A percentile compares a stretch with the other conserved stretches of the same genome.
Conservation (phyloP, 2,888 invertebrate genomes). For the Andrena haemorrhoa region DNA sequence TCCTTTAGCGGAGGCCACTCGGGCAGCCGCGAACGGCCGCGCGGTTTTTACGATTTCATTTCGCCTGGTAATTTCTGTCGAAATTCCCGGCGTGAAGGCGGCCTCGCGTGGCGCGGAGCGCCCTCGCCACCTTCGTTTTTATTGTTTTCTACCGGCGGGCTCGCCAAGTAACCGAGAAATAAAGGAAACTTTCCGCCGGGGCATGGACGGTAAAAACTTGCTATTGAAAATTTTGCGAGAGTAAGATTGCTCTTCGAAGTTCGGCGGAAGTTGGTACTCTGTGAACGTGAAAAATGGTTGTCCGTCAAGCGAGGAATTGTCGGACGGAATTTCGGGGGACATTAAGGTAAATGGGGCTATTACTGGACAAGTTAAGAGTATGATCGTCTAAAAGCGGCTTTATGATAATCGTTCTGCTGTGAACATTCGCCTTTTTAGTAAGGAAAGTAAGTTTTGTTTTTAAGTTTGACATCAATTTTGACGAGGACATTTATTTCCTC, state of each 20-base stretch:
- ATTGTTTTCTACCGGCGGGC: not conserved
- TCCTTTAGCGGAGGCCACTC: not conserved
- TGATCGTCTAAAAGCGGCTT: no score
- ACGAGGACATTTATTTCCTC: no score
- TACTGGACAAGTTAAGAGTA: no score
- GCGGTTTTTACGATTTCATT: slow-evolving; percentile 26
- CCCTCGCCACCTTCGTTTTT: not conserved
- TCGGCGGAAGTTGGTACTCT: not conserved
- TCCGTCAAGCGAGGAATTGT: not conserved
- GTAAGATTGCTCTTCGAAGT: slow-evolving; percentile 3
- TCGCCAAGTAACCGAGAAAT: not conserved
- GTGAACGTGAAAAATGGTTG: not conserved
- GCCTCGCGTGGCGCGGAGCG: not conserved
- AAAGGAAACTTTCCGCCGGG: not conserved
- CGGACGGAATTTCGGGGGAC: not conserved
- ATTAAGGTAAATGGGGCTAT: not conserved
- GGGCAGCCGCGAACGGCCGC: not conserved
- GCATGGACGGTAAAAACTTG: slow-evolving; percentile 4
- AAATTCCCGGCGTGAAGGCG: not conserved
- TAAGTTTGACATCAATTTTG: no score
- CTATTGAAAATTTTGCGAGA: slow-evolving; percentile 7
- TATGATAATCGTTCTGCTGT: no score
- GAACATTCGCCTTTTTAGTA: no score
- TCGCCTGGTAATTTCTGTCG: slow-evolving; percentile 4
- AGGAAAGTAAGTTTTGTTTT: no score